These are phyloP conservation scores for Penaeus monodon DNA, from an alignment of 2,888 invertebrate species.

Conservation along the genomic window DNA sequence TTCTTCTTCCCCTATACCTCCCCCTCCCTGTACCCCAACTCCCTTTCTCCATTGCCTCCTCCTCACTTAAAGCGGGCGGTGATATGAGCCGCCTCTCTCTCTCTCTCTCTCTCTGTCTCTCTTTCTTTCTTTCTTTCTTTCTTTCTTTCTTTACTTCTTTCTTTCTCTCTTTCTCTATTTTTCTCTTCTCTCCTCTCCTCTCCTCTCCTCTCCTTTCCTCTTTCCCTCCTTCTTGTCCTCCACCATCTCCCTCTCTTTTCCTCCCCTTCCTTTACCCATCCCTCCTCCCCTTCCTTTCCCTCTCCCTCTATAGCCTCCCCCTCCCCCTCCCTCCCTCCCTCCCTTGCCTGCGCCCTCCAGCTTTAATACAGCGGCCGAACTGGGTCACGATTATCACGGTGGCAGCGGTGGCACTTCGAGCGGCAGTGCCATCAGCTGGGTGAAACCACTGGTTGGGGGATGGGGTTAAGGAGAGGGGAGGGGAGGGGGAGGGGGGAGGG, in stretches of 20 bases:
- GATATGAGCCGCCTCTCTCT: not conserved
- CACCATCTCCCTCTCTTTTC: not conserved
- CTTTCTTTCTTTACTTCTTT: no score
- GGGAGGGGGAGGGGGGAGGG: not conserved
- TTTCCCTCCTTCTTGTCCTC: not conserved
- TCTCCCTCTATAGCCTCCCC: no score
- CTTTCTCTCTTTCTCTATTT: not conserved
- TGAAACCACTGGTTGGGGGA: no score
- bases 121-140: no score
- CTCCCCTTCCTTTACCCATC: not conserved
- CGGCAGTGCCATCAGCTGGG: no score
- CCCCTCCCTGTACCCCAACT: not conserved
- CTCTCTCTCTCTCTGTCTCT: not conserved
- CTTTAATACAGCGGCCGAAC: no score
- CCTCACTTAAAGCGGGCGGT: not conserved
- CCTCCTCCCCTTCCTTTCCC: not conserved
- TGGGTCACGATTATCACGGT: no score
- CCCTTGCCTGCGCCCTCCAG: not conserved
- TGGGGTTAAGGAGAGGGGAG: not conserved
- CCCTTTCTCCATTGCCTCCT: not conserved
- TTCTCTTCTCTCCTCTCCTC: not conserved
- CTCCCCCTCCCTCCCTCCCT: not conserved
- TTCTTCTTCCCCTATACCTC: not conserved
- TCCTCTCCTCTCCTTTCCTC: not conserved
- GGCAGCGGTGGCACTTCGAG: no score